Evolutionary conservation across 2,797 vertebrate genomes (phyloP).

Genomic region (Rhabdophis nuchalis): DNA sequence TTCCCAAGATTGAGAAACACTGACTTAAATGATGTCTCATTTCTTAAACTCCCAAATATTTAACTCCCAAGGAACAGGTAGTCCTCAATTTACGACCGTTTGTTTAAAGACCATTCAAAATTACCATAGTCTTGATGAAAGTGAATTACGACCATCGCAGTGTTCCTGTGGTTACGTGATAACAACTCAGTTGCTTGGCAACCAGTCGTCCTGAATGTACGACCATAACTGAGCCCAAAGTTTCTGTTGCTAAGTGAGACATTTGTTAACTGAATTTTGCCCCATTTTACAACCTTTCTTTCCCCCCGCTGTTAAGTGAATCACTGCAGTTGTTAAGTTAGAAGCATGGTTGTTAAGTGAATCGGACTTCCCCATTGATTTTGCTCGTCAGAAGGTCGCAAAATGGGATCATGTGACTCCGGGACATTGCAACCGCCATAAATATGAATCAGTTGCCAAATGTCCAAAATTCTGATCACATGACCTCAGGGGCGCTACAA

Average conservation of each 20-base stretch:
- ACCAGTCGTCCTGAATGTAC: background rate
- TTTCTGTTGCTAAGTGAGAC: background rate
- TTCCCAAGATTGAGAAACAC: background rate
- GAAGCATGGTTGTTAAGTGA: background rate
- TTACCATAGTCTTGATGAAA: background rate
- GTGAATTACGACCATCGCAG: background rate
- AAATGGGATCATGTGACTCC: too few species aligned
- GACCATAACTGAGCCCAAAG: background rate
- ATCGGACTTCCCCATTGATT: background rate
- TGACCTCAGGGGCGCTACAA: too few species aligned
- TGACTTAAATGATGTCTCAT: background rate
- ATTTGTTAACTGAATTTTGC: background rate
- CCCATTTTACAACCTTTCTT: background rate
- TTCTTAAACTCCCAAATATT: background rate
- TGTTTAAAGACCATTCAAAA: background rate
- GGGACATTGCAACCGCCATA: too few species aligned
- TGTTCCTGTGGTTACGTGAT: background rate
- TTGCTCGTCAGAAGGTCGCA: background rate
- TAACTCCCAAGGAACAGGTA: background rate
- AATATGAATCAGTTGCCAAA: too few species aligned
- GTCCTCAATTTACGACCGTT: background rate
- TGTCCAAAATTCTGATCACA: too few species aligned
- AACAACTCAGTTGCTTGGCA: background rate
- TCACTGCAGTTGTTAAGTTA: background rate
- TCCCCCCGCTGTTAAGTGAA: background rate